Percentiles rank a stretch among this genome's conserved stretches.
Evolutionary conservation across 2,113 vertebrate species (phyloP).

Genomic region (Dipodomys stephensi): DNA sequence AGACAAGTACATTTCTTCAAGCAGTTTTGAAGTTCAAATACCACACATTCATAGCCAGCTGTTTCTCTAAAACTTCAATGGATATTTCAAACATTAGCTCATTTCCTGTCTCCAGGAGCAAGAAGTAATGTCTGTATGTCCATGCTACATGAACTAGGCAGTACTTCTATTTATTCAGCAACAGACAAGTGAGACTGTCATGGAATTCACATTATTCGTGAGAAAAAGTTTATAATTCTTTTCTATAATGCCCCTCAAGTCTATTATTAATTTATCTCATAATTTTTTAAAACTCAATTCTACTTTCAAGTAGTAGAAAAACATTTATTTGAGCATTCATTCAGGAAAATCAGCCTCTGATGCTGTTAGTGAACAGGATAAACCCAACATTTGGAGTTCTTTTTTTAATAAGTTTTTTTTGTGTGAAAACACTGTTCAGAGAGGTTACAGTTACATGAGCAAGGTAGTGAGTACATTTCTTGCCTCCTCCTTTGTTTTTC

Average conservation of each 20-base stretch:
- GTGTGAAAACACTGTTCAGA: too few relatives aligned
- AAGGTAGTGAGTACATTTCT: too few relatives aligned
- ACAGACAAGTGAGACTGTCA: neutral
- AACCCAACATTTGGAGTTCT: neutral
- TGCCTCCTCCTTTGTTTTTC: too few relatives aligned
- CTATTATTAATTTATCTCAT: constrained; percentile 27
- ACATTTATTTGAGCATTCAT: neutral
- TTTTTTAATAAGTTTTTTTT: neutral
- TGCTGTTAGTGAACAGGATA: neutral
- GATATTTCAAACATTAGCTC: constrained; percentile 62
- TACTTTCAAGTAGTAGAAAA: constrained; percentile 36
- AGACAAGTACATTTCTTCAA: constrained; percentile 72
- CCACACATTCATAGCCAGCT: constrained; percentile 70
- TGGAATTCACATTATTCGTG: neutral
- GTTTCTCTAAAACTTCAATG: constrained; percentile 67
- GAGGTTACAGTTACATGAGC: too few relatives aligned
- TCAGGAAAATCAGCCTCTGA: neutral
- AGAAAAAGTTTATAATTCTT: constrained; percentile 46
- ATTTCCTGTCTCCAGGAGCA: constrained; percentile 58
- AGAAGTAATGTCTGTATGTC: constrained; percentile 56
- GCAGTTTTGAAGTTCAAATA: constrained; percentile 78
- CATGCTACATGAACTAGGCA: constrained; percentile 8
- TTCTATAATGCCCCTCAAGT: constrained; percentile 47
- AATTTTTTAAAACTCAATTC: constrained; percentile 52
- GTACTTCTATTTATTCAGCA: neutral